Evolutionary conservation across 2,888 invertebrate genomes (phyloP).

Genomic region (Spilarctia lutea): DNA sequence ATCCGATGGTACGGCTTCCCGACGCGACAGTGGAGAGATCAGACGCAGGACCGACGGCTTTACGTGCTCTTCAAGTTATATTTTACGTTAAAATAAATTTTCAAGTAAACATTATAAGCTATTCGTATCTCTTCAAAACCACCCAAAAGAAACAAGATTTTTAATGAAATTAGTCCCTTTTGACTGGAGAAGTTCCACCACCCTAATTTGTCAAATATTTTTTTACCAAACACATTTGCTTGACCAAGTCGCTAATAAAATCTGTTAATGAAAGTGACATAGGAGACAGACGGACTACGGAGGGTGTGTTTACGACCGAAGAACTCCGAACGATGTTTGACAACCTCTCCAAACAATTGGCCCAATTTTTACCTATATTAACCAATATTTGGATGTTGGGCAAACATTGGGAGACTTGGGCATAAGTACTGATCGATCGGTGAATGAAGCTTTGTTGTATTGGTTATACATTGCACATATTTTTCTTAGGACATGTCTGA

Average conservation of each 20-base stretch:
- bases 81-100: too few relatives aligned
- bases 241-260: constrained; percentile 62
- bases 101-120: too few relatives aligned
- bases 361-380: constrained; percentile 49
- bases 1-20: too few relatives aligned
- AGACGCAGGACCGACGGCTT: too few relatives aligned
- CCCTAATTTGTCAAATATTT: constrained; percentile 17
- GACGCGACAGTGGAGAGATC: too few relatives aligned
- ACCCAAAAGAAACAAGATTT: not conserved
- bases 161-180: not conserved
- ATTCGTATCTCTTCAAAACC: not conserved
- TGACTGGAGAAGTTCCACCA: not conserved
- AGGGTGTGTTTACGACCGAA: constrained; percentile 70
- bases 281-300: constrained; percentile 40
- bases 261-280: constrained; percentile 63
- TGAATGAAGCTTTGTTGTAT: not conserved
- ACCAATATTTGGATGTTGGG: constrained; percentile 54
- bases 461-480: not conserved
- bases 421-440: constrained; percentile 2
- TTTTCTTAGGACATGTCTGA: not conserved
- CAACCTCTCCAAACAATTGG: constrained; percentile 72
- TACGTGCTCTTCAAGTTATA: too few relatives aligned
- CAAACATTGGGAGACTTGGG: constrained; percentile 38
- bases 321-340: constrained; percentile 72
- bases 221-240: constrained; percentile 38